Evolutionary conservation across 1,140 invertebrate species (phyloP), one percentile per base, ranked within the genome.

Genomic region (Drosophila leontia): DNA sequence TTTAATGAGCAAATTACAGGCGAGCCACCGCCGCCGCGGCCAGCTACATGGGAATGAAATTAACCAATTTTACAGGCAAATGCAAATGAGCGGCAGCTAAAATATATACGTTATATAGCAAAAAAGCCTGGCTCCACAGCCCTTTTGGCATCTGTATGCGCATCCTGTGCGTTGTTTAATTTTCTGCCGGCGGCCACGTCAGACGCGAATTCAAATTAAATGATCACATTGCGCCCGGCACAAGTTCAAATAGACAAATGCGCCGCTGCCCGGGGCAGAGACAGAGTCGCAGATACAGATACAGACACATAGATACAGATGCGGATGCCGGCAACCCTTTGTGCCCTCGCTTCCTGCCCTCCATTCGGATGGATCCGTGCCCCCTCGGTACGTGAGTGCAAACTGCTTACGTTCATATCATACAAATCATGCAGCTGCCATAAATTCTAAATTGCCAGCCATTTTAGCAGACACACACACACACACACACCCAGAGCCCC

Each of bases 371-470:
- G 37, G 42, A 56, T 53, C 17, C 29, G 50, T 82, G 60, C 75
- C 77, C 75, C 77, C 37, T 41, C 41, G 65, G 61, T 81, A 90
- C 85, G 84, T 88, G 85, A 90, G 84, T 88, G 85, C 80, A 87
- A 87, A 87, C 84, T 88, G 84, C 84, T 88, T 87, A 87, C 84
- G 84, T 65, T 88, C 80, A 65, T 88, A 90, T 91, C 90, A 78
- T 86, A 91, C 90, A 91, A 91, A 91, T 91, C 88, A 91, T 91
- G 85, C 75, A 77, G 79, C 81, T 84, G 84, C 82, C 90, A 91
- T 91, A 91, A 91, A 91, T 91, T 91, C 82, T 83, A 82, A 91
- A 91, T 91, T 82, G 87, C 86, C 87, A 91, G 81, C 75, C 81
- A 82, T 86, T 86, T 87, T 74, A 84, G 56, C 77, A 59, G 65